phyloP scores from a whole-genome alignment of 2,797 vertebrate genomes.

The Falco columbarius region DNA sequence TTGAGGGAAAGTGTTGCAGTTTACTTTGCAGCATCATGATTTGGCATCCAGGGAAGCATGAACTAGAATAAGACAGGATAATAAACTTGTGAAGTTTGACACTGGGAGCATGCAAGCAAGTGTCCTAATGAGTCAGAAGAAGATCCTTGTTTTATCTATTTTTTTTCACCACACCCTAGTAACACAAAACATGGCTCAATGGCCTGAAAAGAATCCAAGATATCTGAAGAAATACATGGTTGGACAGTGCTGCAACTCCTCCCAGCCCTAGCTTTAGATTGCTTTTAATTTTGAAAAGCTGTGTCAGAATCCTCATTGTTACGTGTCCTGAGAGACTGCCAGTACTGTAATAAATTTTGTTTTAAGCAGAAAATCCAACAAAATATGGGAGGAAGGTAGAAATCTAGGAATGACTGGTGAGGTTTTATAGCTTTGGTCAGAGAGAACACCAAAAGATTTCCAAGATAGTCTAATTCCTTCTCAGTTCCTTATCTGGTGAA shows the following conservation, averaged over 20 bases:
- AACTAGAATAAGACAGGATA: background rate
- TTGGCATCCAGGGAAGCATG: background rate
- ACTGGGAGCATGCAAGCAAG: background rate
- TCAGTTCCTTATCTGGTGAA: background rate
- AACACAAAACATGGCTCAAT: background rate
- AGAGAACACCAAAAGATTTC: background rate
- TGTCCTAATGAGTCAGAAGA: background rate
- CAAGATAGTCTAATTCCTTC: background rate
- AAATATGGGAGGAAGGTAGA: background rate
- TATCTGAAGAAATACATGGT: background rate
- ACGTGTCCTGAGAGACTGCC: background rate
- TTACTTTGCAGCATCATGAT: background rate
- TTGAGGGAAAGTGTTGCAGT: background rate
- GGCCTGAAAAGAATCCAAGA: background rate
- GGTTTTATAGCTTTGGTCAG: background rate
- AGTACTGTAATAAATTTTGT: background rate
- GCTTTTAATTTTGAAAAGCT: background rate
- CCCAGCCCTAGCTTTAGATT: background rate
- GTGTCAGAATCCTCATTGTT: background rate
- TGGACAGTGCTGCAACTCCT: background rate
- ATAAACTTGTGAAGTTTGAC: background rate
- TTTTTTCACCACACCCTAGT: background rate
- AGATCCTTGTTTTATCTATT: background rate
- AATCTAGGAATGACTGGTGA: background rate
- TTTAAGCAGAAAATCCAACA: background rate